Evolutionary conservation across 2,888 invertebrate species (phyloP).

Genomic region (Lasioglossum marginatum): DNA sequence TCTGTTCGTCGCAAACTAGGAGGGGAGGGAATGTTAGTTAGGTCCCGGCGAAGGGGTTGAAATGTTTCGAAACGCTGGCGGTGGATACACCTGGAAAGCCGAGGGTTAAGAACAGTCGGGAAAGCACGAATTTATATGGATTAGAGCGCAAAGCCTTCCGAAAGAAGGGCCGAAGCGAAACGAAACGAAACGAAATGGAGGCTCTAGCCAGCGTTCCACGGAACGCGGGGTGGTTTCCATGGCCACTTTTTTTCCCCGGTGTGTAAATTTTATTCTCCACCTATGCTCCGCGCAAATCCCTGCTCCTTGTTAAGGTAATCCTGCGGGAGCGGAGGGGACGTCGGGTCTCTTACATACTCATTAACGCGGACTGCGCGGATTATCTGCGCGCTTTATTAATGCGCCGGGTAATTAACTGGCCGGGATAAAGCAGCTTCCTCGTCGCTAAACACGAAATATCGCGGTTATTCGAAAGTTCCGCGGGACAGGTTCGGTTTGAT

Average conservation of each 20-base stretch:
- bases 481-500: constrained; percentile 30
- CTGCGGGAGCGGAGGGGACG: constrained; percentile 23
- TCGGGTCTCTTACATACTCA: constrained; percentile 64
- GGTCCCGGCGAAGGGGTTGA: background rate
- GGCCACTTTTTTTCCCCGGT: background rate
- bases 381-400: constrained; percentile 69
- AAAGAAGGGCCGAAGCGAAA: background rate
- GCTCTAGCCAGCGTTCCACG: background rate
- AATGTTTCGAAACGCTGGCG: constrained; percentile 9
- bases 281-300: constrained; percentile 50
- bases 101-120: constrained; percentile 1
- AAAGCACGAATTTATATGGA: constrained; percentile 46
- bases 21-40: background rate
- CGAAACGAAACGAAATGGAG: background rate
- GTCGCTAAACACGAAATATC: constrained; percentile 44
- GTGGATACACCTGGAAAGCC: background rate
- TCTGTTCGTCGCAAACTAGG: background rate
- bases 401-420: constrained; percentile 64
- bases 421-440: constrained; percentile 49
- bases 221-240: background rate
- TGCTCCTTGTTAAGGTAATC: constrained; percentile 57
- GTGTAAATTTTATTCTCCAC: constrained; percentile 53
- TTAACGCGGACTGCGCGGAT: constrained; percentile 66
- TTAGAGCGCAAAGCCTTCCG: constrained; percentile 23
- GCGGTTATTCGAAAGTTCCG: constrained; percentile 55